A percentile compares a stretch with the other conserved stretches of the same genome.
These are phyloP conservation scores for Crocuta crocuta DNA, from an alignment of 2,113 vertebrate species.

Conservation along the genomic window DNA sequence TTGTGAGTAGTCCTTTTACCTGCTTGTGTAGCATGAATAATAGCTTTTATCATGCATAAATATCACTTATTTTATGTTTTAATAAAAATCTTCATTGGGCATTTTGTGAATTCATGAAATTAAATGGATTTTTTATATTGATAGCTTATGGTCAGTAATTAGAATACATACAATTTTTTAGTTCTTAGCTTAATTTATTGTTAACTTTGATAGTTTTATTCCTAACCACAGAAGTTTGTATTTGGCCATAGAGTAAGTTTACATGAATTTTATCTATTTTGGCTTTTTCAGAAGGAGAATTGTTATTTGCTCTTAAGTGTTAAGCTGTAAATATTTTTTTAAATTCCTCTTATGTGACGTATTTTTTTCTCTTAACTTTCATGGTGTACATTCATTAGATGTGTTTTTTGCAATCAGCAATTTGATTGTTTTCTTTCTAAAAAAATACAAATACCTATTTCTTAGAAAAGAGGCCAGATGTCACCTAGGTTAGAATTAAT, in stretches of 20 bases:
- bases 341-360: background rate
- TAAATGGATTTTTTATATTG: conserved; percentile 7
- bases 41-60: conserved; percentile 32
- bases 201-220: conserved; percentile 42
- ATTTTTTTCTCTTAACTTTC: conserved; percentile 13
- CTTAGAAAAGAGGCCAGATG: conserved; percentile 6
- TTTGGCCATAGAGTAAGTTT: conserved; percentile 40
- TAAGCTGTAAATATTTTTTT: conserved; percentile 33
- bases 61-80: conserved; percentile 18
- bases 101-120: conserved; percentile 32
- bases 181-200: conserved; percentile 34
- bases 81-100: background rate
- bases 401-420: background rate
- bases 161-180: conserved; percentile 42
- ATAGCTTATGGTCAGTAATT: background rate
- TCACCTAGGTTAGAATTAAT: background rate
- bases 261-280: conserved; percentile 18
- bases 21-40: conserved; percentile 18
- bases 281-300: background rate
- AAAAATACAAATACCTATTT: conserved; percentile 11
- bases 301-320: conserved; percentile 44
- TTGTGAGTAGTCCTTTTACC: conserved; percentile 26
- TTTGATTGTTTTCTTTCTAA: background rate
- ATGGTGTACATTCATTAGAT: conserved; percentile 16
- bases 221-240: conserved; percentile 10